Evolutionary conservation across 2,113 vertebrate genomes (phyloP), one percentile per base, ranked within the genome.

Genomic region (Xenopus laevis): DNA sequence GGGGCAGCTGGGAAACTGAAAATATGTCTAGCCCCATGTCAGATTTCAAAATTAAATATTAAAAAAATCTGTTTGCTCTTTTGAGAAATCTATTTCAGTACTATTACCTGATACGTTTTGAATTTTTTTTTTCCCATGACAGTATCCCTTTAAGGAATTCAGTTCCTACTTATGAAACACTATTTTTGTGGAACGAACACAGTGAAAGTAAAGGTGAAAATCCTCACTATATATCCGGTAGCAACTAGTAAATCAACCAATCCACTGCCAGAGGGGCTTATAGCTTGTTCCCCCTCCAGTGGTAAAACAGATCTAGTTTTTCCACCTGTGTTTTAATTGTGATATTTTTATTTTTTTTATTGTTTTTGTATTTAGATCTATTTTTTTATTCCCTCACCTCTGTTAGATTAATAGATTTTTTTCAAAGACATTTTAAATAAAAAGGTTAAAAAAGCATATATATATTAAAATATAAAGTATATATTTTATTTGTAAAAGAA

Each of bases 401-500:
- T 89, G 80, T 92, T 88, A 96, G 93, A 93, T 92, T 92, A 94
- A 89, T 89, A 88, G 90, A 89, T 81, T 86, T 87, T 86, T 89
- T 88, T 83, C 40, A 23, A 20, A 61, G 20, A 46, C 13, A 47
- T 23, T 40, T 17, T 57, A 20, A 69, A 58, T 57, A 58, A 65
- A 40, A 45, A 18, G 17, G 18, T n/a, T 18, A 46, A 27, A 15
- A 23, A 27, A 27, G 8, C 7, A 15, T 33, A 27, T 21, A 23
- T 40, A 62, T 62, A 23, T 62, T 27, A 27, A 27, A 27, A 27
- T 27, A 30, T 62, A 44, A 17, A 64, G 21, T 17, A 87, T 95
- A 96, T 95, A 96, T 96, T 96, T 98, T 98, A 98, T 98, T 98
- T 98, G 95, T 94, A 97, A 84, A 83, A 84, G 68, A 87, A 88